Evolutionary conservation across 2,888 invertebrate genomes (phyloP).

Genomic region (Kryphioiulus occultus): DNA sequence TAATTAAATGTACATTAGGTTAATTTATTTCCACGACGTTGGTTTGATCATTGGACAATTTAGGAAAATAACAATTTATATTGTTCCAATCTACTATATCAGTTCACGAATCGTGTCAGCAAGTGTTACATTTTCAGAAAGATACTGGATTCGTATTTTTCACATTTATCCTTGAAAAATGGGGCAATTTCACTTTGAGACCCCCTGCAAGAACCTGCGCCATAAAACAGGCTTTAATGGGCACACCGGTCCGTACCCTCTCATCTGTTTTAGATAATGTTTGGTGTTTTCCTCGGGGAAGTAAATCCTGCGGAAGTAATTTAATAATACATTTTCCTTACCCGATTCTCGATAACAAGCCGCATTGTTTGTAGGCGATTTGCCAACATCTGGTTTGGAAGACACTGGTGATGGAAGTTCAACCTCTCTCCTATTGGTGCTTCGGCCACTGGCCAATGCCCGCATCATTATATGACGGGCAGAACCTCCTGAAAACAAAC

Average conservation of each 20-base stretch:
- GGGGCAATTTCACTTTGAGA: neutral
- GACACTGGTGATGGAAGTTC: conserved; percentile 46
- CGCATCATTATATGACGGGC: conserved; percentile 43
- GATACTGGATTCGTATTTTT: too few relatives aligned
- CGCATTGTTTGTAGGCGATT: conserved; percentile 41
- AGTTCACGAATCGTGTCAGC: too few relatives aligned
- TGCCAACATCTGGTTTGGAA: conserved; percentile 41
- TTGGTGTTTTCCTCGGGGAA: neutral
- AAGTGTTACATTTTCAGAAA: too few relatives aligned
- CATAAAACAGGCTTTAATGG: neutral
- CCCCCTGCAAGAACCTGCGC: neutral
- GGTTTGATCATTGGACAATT: too few relatives aligned
- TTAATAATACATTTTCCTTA: conserved; percentile 27
- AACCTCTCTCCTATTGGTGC: conserved; percentile 3
- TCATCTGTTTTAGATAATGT: neutral
- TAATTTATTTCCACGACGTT: too few relatives aligned
- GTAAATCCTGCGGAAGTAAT: conserved; percentile 11
- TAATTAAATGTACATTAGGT: too few relatives aligned
- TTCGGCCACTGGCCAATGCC: conserved; percentile 20
- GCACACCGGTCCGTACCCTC: neutral
- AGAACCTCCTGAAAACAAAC: conserved; percentile 41
- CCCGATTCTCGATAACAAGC: conserved; percentile 47
- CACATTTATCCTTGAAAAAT: neutral
- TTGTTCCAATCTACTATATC: too few relatives aligned
- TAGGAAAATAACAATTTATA: too few relatives aligned